Conservation (phyloP, 2,888 invertebrate species). For the Augochlorella aurata region DNA sequence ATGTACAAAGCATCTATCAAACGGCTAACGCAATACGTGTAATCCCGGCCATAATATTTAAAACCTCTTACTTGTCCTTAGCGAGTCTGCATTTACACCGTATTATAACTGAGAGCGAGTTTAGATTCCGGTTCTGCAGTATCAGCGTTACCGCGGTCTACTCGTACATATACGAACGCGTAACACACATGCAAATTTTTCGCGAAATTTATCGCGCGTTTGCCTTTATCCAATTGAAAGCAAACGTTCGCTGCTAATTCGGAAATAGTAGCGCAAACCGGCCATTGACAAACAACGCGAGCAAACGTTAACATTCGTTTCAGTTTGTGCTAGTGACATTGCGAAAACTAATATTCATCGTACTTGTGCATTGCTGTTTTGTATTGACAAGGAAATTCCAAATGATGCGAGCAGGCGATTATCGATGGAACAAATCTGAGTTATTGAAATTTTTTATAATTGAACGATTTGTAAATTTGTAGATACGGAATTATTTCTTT, state of each 20-base stretch:
- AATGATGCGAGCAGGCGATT: neutral
- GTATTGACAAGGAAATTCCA: neutral
- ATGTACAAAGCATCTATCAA: slow-evolving; percentile 61
- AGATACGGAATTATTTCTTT: neutral
- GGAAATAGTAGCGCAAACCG: neutral
- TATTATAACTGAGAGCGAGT: slow-evolving; percentile 43
- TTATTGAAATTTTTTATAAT: neutral
- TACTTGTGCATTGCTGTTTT: neutral
- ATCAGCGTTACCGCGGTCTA: slow-evolving; percentile 26
- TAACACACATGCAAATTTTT: neutral
- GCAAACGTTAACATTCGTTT: neutral
- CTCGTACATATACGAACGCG: slow-evolving; percentile 28
- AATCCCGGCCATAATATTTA: slow-evolving; percentile 56
- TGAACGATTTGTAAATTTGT: neutral
- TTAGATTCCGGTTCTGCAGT: slow-evolving; percentile 37
- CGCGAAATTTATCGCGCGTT: slow-evolving; percentile 5
- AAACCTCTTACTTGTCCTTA: slow-evolving; percentile 48
- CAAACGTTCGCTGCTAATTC: neutral
- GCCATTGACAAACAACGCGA: neutral
- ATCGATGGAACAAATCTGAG: neutral
- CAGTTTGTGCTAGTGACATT: neutral
- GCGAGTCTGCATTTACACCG: slow-evolving; percentile 41
- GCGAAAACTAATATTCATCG: neutral
- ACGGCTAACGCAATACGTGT: slow-evolving; percentile 44
- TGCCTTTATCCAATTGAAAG: neutral